Percentiles rank a stretch among this genome's conserved stretches.
These are phyloP conservation scores for Syrrhaptes paradoxus DNA, from an alignment of 2,113 vertebrate species.

Conservation along the genomic window DNA sequence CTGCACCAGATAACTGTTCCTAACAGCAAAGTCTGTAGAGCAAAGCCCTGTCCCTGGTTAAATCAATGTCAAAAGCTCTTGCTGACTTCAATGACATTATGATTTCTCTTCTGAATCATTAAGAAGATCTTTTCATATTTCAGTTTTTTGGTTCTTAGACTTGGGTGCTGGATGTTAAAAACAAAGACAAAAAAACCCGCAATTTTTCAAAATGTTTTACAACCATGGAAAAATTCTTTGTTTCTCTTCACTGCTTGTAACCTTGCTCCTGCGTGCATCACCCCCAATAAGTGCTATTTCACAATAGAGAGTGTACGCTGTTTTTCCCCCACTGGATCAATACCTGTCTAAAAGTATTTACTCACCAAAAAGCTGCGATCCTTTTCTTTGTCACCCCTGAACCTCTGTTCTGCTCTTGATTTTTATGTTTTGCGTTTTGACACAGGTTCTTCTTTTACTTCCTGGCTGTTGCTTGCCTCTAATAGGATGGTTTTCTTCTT, in stretches of 20 bases:
- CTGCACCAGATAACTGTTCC: neutral
- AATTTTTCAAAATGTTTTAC: neutral
- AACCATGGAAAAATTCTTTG: neutral
- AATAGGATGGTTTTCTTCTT: neutral
- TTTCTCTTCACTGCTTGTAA: neutral
- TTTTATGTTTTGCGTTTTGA: neutral
- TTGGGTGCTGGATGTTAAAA: neutral
- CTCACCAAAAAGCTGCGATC: constrained; percentile 42
- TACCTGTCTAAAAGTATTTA: constrained; percentile 66
- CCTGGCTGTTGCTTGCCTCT: neutral
- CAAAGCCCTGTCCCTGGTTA: neutral
- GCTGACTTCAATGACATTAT: neutral
- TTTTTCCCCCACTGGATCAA: constrained; percentile 31
- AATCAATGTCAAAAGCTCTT: neutral
- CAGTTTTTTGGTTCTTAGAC: neutral
- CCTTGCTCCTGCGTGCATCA: neutral
- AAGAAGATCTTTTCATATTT: neutral
- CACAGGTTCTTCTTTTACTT: constrained; percentile 16
- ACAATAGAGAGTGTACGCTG: neutral
- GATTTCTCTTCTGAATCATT: neutral
- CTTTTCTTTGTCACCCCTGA: constrained; percentile 48
- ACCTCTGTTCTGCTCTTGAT: constrained; percentile 42
- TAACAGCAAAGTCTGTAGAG: neutral
- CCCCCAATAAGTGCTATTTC: constrained; percentile 30
- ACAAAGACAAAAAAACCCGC: neutral